Evolutionary conservation across 2,888 invertebrate genomes (phyloP), one percentile per base, ranked within the genome.

Genomic region (Megamerina dolium): DNA sequence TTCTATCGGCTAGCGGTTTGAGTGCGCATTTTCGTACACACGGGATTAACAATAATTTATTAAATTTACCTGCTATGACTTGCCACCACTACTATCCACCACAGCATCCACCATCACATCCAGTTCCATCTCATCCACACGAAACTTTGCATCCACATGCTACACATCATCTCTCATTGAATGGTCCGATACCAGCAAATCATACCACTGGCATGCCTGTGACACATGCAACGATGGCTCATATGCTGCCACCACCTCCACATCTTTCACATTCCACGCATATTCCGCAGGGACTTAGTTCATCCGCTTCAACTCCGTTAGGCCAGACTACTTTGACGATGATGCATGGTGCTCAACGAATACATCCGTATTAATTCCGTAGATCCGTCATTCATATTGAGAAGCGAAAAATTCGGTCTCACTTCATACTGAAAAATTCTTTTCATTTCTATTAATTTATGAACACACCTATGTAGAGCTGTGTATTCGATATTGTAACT

Each of bases 21-120:
- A 69, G 65, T 35, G 49, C 66, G 2, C 72, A 72, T 51, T 70
- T 70, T 41, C 70, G 71, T 10, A 64, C 64, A 3, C 70, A 71
- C 48, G 64, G 62, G 1, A n/a, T n/a, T n/a, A 62, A 57, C 27
- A 61, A 55, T 46, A 60, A 57, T 48, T 45, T 65, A 8, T 48
- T 68, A 2, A 59, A 57, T 36, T 48, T 66, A 12, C 66, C 67
- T 1, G 49, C 57, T 31, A 52, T 55, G 10, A 49, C 50, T 38
- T 41, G 48, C 34, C 32, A 48, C 13, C 39, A 44, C 20, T 35
- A 34, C 12, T 10, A 23, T 23, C 37, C 37, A 23, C 46, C 32
- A 10, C 35, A 40, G 2, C 41, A 44, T 23, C 17, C 45, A 18
- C n/a, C 41, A 9, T 54, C 34, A 2, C 45, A 14, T 34, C 45